These are phyloP conservation scores for Doryteuthis pealeii DNA, from an alignment of 1,140 invertebrate genomes.

Conservation along the genomic window DNA sequence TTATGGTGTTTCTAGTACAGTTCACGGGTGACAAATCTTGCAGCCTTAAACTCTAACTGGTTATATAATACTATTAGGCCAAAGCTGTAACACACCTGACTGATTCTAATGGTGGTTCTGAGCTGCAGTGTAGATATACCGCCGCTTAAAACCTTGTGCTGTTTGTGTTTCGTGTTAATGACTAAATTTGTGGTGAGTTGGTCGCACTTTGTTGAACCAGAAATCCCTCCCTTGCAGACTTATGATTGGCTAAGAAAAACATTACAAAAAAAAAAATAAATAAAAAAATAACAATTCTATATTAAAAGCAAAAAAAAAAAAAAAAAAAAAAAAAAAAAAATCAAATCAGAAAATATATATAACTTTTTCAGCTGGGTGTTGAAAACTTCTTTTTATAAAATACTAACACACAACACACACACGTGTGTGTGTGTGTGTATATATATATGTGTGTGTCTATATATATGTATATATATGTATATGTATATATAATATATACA, in stretches of 20 bases:
- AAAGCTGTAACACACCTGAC: background rate
- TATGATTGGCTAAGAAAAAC: slow-evolving; percentile 15
- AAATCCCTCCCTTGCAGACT: slow-evolving; percentile 15
- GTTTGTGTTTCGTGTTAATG: slow-evolving; percentile 16
- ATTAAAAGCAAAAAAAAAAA: background rate
- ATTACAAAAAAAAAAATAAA: slow-evolving; percentile 8
- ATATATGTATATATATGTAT: background rate
- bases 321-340: background rate
- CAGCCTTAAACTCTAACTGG: slow-evolving; percentile 14
- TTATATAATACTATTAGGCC: background rate
- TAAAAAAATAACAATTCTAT: slow-evolving; percentile 4
- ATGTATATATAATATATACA: background rate
- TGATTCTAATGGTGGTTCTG: slow-evolving; percentile 3
- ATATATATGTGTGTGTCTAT: background rate
- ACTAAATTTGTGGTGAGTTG: slow-evolving; percentile 14
- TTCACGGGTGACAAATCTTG: slow-evolving; percentile 4
- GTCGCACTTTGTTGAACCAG: slow-evolving; percentile 15
- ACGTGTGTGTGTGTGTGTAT: background rate
- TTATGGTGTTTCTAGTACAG: slow-evolving; percentile 1
- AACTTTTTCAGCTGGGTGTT: background rate
- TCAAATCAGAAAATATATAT: slow-evolving; percentile 9
- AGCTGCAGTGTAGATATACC: slow-evolving; percentile 11
- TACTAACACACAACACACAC: background rate
- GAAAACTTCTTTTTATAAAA: background rate
- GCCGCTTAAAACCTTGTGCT: slow-evolving; percentile 13